Evolutionary conservation across 35 echinoderm and acorn worm genomes (phyloP), one percentile per base, ranked within the genome.

Genomic region (Eucidaris tribuloides): DNA sequence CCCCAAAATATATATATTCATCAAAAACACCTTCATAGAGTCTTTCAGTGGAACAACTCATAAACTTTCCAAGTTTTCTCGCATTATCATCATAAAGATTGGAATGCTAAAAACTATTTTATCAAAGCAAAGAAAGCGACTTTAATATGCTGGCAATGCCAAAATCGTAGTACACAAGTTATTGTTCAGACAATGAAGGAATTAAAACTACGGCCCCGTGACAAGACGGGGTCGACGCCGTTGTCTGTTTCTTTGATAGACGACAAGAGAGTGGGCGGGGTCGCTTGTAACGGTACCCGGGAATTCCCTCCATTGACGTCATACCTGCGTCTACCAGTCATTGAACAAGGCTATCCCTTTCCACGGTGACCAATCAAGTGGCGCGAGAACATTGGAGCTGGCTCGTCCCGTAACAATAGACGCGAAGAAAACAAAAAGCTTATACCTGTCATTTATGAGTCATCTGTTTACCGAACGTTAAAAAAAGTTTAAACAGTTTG

Each of bases 251-350:
- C n/a, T n/a, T 9, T 9, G 9, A n/a, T 9, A 9, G n/a, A 9
- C n/a, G 48, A n/a, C 48, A 52, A 52, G 48, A n/a, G 9, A 11
- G 9, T 52, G 9, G 9, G n/a, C 9, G 48, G 9, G 48, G 48
- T 9, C 48, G 23, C 33, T 72, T 9, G 66, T 72, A 72, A 72
- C 38, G 25, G 33, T 40, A 42, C 66, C 66, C 66, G 60, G 66
- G 66, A 72, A 72, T 20, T 5, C 66, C 66, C 66, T 22, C 5
- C 66, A 0, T 35, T 72, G 66, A 72, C 66, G 66, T 72, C 66
- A 72, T 42, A 40, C 27, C 13, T 31, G 35, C 66, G 66, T 39
- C 11, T n/a, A 2, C 36, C 43, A 35, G 43, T 24, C 19, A 24
- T n/a, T 7, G 66, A 72, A 40, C 40, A 37, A 72, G 22, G 33